Base-by-base conservation (phyloP, 1,140 invertebrate species). In the Philotrypesis tridentata region DNA sequence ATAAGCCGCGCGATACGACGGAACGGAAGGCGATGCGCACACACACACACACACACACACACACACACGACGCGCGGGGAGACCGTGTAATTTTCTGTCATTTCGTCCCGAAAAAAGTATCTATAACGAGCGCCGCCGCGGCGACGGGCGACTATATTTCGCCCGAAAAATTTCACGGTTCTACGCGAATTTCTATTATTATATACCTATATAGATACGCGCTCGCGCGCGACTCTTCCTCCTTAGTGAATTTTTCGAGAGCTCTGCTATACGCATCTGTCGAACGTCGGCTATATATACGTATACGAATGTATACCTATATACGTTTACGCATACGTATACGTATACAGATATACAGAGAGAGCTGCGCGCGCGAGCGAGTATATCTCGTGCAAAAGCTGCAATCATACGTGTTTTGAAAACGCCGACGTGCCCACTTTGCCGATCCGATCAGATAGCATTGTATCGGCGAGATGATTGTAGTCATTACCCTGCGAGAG, bases 401-500 rank as follows among this genome's bases (percentile, higher is more conserved):
- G 84, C 88, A 88, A 89, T 88, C 86, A 87, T 86, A 86, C 83
- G 75, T 86, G 86, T 89, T 90, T 87, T 86, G 73, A 76, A 89
- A 87, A 88, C 85, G 87, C 80, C 84, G 85, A 88, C 85, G 85
- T 87, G 84, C 85, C 84, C 84, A 85, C 88, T 85, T 88, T 89
- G 83, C 84, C 85, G 85, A 88, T 86, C 80, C 86, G 87, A 90
- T 90, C 89, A 84, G 87, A 89, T 86, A 87, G 85, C 87, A 88
- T 90, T 89, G 86, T 90, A 89, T 90, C 88, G 86, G 84, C 77
- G 79, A 79, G 86, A 88, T 89, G 90, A 91, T 91, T 90, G 86
- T 87, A 89, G 90, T 91, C 85, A 90, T 91, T 91, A 92, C 85
- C 40, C 76, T 55, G 21, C 29, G 81, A 70, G n/a, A n/a, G n/a